A percentile compares a stretch with the other conserved stretches of the same genome.
These are phyloP conservation scores for Sericinus montela DNA, from an alignment of 2,888 invertebrate species.

Conservation along the genomic window DNA sequence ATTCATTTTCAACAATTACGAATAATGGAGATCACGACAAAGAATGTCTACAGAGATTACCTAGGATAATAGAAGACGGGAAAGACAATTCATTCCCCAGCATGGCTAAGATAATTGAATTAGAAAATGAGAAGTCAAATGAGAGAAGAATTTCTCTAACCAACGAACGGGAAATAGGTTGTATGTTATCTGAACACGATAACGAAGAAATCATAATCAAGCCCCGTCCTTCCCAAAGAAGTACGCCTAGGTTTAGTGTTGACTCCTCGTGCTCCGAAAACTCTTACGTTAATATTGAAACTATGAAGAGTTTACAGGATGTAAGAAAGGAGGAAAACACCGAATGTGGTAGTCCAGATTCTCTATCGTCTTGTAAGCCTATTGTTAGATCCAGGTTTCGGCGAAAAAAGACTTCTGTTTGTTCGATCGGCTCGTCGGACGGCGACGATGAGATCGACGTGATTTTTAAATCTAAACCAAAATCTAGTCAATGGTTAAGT, in stretches of 20 bases:
- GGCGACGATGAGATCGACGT: conserved; percentile 76
- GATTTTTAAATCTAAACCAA: conserved; percentile 77
- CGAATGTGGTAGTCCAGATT: conserved; percentile 53
- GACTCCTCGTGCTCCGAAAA: conserved; percentile 79
- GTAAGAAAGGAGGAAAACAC: conserved; percentile 64
- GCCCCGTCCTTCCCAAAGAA: conserved; percentile 60
- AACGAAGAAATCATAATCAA: conserved; percentile 59
- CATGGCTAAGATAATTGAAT: conserved; percentile 74
- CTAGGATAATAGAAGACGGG: conserved; percentile 60
- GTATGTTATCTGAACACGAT: conserved; percentile 51
- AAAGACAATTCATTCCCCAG: conserved; percentile 67
- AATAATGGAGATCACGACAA: conserved; percentile 51
- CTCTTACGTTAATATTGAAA: conserved; percentile 77
- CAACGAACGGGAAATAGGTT: conserved; percentile 71
- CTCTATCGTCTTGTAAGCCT: conserved; percentile 54
- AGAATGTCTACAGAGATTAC: conserved; percentile 55
- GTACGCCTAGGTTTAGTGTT: conserved; percentile 71
- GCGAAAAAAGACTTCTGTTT: conserved; percentile 72
- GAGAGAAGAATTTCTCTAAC: conserved; percentile 71
- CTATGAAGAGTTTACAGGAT: conserved; percentile 75
- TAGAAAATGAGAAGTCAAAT: conserved; percentile 74
- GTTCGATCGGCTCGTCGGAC: conserved; percentile 75
- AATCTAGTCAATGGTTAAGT: conserved; percentile 79
- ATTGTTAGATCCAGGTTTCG: conserved; percentile 63
- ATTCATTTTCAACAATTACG: conserved; percentile 56